Evolutionary conservation across 2,797 vertebrate genomes (phyloP).

Genomic region (Sebastes elongatus): DNA sequence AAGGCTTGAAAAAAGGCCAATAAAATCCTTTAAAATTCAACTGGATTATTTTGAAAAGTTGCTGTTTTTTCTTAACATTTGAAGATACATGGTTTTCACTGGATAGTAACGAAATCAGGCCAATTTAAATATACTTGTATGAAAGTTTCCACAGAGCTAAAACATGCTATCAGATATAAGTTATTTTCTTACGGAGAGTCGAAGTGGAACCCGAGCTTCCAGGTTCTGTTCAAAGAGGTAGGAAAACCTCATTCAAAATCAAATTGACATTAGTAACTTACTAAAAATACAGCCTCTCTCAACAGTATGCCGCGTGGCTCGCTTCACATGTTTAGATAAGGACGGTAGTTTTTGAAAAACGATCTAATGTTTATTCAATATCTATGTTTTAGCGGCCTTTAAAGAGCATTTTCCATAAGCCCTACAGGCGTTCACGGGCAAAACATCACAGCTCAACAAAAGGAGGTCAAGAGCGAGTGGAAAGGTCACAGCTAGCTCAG

Average conservation of each 20-base stretch:
- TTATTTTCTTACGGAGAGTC: background rate
- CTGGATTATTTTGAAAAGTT: background rate
- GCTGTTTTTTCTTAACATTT: background rate
- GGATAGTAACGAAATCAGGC: background rate
- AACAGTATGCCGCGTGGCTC: fast-evolving
- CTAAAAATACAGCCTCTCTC: background rate
- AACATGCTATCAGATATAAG: background rate
- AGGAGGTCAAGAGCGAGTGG: too few species aligned
- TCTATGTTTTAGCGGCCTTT: background rate
- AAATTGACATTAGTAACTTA: background rate
- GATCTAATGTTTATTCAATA: background rate
- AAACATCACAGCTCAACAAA: background rate
- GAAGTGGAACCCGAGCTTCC: background rate
- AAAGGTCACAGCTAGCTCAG: background rate
- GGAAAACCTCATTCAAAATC: background rate
- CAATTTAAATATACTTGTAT: background rate
- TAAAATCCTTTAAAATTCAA: background rate
- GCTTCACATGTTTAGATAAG: background rate
- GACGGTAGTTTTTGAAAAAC: background rate
- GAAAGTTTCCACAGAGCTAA: background rate
- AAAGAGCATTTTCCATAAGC: background rate
- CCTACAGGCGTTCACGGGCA: background rate
- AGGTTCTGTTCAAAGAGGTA: background rate
- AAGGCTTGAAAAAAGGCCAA: too few species aligned
- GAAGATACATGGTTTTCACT: background rate